phyloP scores from a whole-genome alignment of 2,113 vertebrate species.

The Spermophilus dauricus region DNA sequence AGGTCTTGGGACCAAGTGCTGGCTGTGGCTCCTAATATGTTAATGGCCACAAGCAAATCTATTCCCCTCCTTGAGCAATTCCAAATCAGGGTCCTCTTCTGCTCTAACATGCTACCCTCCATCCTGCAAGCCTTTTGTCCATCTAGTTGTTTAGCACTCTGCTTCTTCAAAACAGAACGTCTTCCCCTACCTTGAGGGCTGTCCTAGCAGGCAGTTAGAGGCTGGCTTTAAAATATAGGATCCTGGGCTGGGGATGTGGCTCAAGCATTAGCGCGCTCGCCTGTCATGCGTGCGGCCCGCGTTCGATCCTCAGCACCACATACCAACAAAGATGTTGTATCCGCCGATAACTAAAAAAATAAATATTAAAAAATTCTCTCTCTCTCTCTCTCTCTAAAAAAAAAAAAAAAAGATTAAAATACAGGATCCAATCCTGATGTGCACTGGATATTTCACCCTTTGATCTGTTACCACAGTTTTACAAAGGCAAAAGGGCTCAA shows the following conservation, averaged over 20 bases:
- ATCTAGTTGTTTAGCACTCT: not conserved
- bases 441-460: not conserved
- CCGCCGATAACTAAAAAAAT: too few species aligned
- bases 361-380: too few species aligned
- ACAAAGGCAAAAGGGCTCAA: slow-evolving; percentile 10
- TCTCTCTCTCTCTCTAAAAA: too few species aligned
- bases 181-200: not conserved
- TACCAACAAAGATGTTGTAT: too few species aligned
- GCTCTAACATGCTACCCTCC: not conserved
- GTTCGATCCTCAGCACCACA: too few species aligned
- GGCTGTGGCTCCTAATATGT: not conserved
- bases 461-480: not conserved
- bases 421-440: not conserved
- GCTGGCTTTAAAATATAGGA: not conserved
- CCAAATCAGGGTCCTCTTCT: not conserved
- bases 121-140: not conserved
- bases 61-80: not conserved
- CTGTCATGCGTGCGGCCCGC: too few species aligned
- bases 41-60: not conserved
- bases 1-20: not conserved
- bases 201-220: not conserved
- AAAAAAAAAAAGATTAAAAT: not conserved
- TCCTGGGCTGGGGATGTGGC: too few species aligned
- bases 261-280: too few species aligned
- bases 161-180: not conserved